Conservation (phyloP, 2,888 invertebrate genomes). For the Parnassius glacialis region DNA sequence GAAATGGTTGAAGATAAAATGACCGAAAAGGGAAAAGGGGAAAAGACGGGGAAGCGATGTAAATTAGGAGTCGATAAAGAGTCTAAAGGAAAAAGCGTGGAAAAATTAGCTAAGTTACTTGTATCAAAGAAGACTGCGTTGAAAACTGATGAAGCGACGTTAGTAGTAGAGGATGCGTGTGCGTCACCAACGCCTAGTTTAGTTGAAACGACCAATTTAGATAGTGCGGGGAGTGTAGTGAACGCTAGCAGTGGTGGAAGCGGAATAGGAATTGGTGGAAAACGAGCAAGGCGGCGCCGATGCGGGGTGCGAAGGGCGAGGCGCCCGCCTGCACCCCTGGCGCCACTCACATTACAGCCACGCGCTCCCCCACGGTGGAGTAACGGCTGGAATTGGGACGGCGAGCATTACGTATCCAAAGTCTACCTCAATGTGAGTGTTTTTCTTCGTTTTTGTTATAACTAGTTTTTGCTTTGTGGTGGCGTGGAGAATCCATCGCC, state of each 20-base stretch:
- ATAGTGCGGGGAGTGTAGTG: constrained; percentile 57
- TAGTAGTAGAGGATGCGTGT: constrained; percentile 45
- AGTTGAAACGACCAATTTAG: constrained; percentile 37
- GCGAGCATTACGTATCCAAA: constrained; percentile 89
- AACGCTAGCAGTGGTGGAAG: constrained; percentile 51
- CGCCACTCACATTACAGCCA: constrained; percentile 41
- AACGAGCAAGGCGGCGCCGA: constrained; percentile 39
- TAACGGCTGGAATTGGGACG: constrained; percentile 96
- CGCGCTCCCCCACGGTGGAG: constrained; percentile 84
- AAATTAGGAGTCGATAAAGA: constrained; percentile 52
- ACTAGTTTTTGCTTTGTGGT: too few species aligned
- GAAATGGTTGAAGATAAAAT: constrained; percentile 28
- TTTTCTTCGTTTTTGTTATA: too few species aligned
- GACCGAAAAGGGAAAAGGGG: constrained; percentile 30
- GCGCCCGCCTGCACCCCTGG: constrained; percentile 36
- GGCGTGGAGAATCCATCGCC: too few species aligned
- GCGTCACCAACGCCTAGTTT: constrained; percentile 43
- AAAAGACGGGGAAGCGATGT: constrained; percentile 47
- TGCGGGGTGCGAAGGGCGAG: constrained; percentile 42
- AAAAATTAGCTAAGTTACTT: constrained; percentile 68
- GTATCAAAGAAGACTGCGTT: constrained; percentile 70
- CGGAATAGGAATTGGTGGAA: constrained; percentile 37
- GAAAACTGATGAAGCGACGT: constrained; percentile 64
- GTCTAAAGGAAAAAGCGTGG: constrained; percentile 62
- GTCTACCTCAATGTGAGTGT: constrained; percentile 92